Evolutionary conservation across 2,888 invertebrate species (phyloP).

Genomic region (Ophion ellenae): DNA sequence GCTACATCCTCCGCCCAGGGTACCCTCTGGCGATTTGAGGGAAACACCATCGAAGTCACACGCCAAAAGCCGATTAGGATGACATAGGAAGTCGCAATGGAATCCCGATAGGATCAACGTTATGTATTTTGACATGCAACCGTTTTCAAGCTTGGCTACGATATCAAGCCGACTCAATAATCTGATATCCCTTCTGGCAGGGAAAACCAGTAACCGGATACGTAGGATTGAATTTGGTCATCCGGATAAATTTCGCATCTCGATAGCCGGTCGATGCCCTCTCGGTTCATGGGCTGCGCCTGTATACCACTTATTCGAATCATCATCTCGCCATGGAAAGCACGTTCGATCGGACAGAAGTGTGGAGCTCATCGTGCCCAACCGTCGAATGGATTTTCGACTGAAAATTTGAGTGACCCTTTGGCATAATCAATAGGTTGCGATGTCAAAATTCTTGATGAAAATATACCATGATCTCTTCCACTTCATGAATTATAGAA

Average conservation of each 20-base stretch:
- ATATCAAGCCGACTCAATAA: constrained; percentile 47
- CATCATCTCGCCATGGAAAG: constrained; percentile 41
- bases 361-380: constrained; percentile 11
- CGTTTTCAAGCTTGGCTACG: constrained; percentile 29
- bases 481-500: not conserved
- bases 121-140: constrained; percentile 29
- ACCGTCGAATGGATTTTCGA: constrained; percentile 31
- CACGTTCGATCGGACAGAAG: constrained; percentile 37
- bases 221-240: constrained; percentile 57
- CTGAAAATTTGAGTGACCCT: constrained; percentile 30
- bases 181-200: constrained; percentile 39
- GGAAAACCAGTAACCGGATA: constrained; percentile 45
- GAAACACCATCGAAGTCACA: not conserved
- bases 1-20: not conserved
- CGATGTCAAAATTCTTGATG: not conserved
- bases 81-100: constrained; percentile 7
- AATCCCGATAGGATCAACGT: constrained; percentile 13
- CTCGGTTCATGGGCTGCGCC: constrained; percentile 4
- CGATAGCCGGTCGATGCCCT: constrained; percentile 60
- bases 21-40: not conserved
- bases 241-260: constrained; percentile 54
- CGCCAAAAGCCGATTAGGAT: constrained; percentile 6
- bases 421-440: constrained; percentile 11
- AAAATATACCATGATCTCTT: not conserved
- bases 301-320: constrained; percentile 12